Percentiles rank a stretch among this genome's conserved stretches.
Conservation (phyloP, 1,140 invertebrate species). For the Archegozetes longisetosus region DNA sequence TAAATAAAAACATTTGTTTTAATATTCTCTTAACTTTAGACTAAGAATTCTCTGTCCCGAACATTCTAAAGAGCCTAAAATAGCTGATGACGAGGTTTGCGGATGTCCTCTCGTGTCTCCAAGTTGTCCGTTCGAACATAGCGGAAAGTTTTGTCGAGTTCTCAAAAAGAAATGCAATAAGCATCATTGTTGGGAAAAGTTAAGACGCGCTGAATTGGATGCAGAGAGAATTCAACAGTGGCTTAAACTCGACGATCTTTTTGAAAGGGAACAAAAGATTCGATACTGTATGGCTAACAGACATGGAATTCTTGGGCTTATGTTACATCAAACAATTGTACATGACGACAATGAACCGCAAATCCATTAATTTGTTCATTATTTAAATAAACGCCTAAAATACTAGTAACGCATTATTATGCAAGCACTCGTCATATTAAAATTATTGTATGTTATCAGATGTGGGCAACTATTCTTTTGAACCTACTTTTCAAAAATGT, state of each 20-base stretch:
- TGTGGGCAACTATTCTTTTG: no score
- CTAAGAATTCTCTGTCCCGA: conserved; percentile 90
- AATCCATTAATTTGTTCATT: neutral
- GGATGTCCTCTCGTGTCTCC: conserved; percentile 54
- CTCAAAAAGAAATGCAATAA: conserved; percentile 79
- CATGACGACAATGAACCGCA: conserved; percentile 40
- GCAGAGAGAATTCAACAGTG: conserved; percentile 55
- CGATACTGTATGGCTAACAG: conserved; percentile 65
- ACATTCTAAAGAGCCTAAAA: conserved; percentile 89
- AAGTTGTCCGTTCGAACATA: conserved; percentile 41
- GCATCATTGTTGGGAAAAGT: conserved; percentile 91
- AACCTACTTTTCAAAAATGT: no score
- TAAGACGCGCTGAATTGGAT: conserved; percentile 66
- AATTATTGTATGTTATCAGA: no score
- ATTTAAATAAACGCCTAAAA: neutral
- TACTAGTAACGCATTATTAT: neutral
- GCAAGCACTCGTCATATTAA: neutral
- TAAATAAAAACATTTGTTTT: neutral
- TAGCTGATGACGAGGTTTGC: conserved; percentile 52
- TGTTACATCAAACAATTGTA: conserved; percentile 87
- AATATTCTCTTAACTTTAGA: conserved; percentile 41
- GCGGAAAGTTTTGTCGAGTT: conserved; percentile 56
- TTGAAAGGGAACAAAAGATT: conserved; percentile 71
- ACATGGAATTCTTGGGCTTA: conserved; percentile 73
- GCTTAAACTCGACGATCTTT: conserved; percentile 83